phyloP scores from a whole-genome alignment of 2,888 invertebrate genomes.

The Omphaloscelis lunosa region DNA sequence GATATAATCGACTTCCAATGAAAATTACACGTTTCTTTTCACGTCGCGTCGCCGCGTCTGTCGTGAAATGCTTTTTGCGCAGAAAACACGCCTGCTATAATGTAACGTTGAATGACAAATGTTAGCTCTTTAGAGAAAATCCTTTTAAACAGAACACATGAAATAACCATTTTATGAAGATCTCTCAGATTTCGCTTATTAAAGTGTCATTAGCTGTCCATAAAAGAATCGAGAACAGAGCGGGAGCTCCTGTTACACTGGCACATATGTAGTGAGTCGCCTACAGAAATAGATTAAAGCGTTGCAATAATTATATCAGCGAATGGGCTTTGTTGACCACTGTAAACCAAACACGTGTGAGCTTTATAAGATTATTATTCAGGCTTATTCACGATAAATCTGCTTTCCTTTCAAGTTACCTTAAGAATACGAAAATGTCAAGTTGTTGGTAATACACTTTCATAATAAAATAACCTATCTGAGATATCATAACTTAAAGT shows the following conservation, averaged over 20 bases:
- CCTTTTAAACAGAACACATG: slow-evolving; percentile 74
- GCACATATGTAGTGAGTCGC: slow-evolving; percentile 78
- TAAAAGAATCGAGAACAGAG: slow-evolving; percentile 69
- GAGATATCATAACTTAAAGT: slow-evolving; percentile 65
- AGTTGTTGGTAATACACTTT: slow-evolving; percentile 42
- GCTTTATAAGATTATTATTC: slow-evolving; percentile 67
- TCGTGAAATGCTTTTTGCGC: slow-evolving; percentile 29
- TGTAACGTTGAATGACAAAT: slow-evolving; percentile 75
- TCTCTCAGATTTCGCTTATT: slow-evolving; percentile 71
- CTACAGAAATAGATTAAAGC: slow-evolving; percentile 86
- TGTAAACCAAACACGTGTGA: slow-evolving; percentile 76
- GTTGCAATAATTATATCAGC: slow-evolving; percentile 89
- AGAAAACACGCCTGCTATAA: slow-evolving; percentile 64
- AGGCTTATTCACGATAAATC: slow-evolving; percentile 31
- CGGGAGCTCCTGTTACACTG: slow-evolving; percentile 75
- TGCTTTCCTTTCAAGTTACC: slow-evolving; percentile 41
- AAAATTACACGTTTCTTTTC: slow-evolving; percentile 29
- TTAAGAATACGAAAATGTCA: slow-evolving; percentile 44
- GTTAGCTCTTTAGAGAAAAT: slow-evolving; percentile 76
- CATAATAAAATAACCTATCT: background rate
- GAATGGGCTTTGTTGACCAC: slow-evolving; percentile 85
- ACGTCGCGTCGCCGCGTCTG: background rate
- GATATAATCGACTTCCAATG: slow-evolving; percentile 5
- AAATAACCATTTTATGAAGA: slow-evolving; percentile 75
- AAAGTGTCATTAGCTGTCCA: slow-evolving; percentile 71